Conservation (phyloP, 2,888 invertebrate species). For the Rosalia funebris region DNA sequence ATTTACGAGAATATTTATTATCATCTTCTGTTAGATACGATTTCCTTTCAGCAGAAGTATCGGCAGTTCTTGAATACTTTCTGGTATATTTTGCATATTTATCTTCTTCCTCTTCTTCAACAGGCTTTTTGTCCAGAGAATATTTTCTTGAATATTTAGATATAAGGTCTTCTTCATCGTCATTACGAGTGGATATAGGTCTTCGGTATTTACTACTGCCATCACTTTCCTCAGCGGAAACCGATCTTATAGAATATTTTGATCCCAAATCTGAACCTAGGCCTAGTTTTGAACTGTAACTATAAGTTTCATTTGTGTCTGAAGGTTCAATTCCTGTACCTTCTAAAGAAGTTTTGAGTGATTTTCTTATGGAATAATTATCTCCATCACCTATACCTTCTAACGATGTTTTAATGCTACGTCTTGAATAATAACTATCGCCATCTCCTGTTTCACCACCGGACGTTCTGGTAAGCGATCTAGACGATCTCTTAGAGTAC, state of each 20-base stretch:
- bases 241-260: slow-evolving; percentile 46
- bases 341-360: slow-evolving; percentile 50
- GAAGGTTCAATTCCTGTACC: slow-evolving; percentile 49
- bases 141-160: slow-evolving; percentile 46
- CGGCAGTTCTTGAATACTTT: slow-evolving; percentile 53
- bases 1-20: slow-evolving; percentile 45
- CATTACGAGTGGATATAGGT: slow-evolving; percentile 38
- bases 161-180: slow-evolving; percentile 49
- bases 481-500: slow-evolving; percentile 45
- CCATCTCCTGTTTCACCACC: slow-evolving; percentile 41
- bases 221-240: slow-evolving; percentile 48
- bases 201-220: slow-evolving; percentile 41
- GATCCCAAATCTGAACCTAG: slow-evolving; percentile 48
- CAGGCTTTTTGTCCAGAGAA: slow-evolving; percentile 46
- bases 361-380: slow-evolving; percentile 51
- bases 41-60: slow-evolving; percentile 41
- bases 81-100: slow-evolving; percentile 53
- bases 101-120: slow-evolving; percentile 57
- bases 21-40: slow-evolving; percentile 44
- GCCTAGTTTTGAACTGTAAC: slow-evolving; percentile 46
- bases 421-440: slow-evolving; percentile 51
- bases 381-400: slow-evolving; percentile 55
- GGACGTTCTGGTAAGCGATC: slow-evolving; percentile 37
- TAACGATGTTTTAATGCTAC: slow-evolving; percentile 46
- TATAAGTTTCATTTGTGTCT: slow-evolving; percentile 43